These are phyloP conservation scores for Tortricodes alternella DNA, from an alignment of 2,888 invertebrate genomes.

Conservation along the genomic window DNA sequence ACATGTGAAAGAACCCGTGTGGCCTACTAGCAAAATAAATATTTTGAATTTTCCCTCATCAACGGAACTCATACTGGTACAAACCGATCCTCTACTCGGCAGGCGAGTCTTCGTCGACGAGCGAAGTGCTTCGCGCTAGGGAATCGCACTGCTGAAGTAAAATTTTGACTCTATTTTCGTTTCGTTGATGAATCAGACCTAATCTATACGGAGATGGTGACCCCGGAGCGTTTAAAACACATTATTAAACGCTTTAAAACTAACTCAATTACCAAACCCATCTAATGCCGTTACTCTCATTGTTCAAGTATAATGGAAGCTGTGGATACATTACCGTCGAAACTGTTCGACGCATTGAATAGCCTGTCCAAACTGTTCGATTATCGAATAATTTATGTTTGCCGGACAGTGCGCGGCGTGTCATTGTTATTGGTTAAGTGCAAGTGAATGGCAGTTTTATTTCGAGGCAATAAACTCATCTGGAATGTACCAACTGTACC, in stretches of 20 bases:
- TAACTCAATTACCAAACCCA: conserved; percentile 40
- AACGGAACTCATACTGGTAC: no score
- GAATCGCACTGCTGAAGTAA: no score
- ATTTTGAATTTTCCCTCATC: no score
- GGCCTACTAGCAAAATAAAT: no score
- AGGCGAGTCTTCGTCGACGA: no score
- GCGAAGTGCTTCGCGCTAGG: no score
- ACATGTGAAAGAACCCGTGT: no score
- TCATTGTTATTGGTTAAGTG: conserved; percentile 16
- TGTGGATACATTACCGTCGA: not conserved
- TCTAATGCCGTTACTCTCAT: conserved; percentile 21
- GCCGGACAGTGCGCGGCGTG: conserved; percentile 33
- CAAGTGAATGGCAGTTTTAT: conserved; percentile 7
- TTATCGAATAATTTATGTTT: conserved; percentile 46
- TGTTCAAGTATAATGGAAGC: conserved; percentile 3
- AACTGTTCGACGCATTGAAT: conserved; percentile 5
- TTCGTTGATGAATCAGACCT: not conserved
- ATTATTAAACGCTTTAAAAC: conserved; percentile 46
- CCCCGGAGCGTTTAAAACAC: not conserved
- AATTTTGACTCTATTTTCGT: no score
- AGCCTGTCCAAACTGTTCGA: conserved; percentile 30
- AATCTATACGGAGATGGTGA: not conserved
- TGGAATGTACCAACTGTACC: no score
- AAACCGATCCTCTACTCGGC: no score
- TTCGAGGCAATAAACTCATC: not conserved